Conservation (phyloP, 2,888 invertebrate genomes). For the Isoperla grammatica region DNA sequence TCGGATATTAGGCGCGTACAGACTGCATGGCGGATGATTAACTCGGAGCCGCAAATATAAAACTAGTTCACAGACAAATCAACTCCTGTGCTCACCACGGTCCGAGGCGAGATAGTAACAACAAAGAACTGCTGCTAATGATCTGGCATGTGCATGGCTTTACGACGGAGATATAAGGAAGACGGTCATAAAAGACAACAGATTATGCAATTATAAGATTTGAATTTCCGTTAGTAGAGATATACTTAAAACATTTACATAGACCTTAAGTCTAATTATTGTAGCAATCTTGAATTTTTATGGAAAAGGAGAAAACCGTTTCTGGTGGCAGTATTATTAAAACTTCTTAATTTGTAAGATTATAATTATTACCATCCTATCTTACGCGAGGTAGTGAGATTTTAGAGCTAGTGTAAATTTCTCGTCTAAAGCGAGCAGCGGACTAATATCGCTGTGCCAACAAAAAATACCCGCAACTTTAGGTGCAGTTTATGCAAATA, state of each 20-base stretch:
- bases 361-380: slow-evolving; percentile 46
- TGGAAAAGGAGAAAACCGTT: slow-evolving; percentile 19
- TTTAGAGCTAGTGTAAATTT: slow-evolving; percentile 36
- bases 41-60: too few species aligned
- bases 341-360: slow-evolving; percentile 47
- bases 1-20: not conserved
- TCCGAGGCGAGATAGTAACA: not conserved
- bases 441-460: slow-evolving; percentile 32
- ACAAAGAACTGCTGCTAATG: slow-evolving; percentile 13
- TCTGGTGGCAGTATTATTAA: slow-evolving; percentile 27
- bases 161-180: slow-evolving; percentile 1
- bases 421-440: slow-evolving; percentile 25
- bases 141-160: not conserved
- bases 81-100: too few species aligned
- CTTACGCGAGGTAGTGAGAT: slow-evolving; percentile 38
- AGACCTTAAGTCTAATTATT: slow-evolving; percentile 23
- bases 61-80: too few species aligned
- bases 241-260: slow-evolving; percentile 22
- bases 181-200: slow-evolving; percentile 18
- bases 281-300: slow-evolving; percentile 25
- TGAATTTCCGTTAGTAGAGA: slow-evolving; percentile 13
- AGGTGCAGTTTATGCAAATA: slow-evolving; percentile 48
- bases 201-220: slow-evolving; percentile 19
- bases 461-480: slow-evolving; percentile 38
- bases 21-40: too few species aligned